A percentile compares a stretch with the other conserved stretches of the same genome.
phyloP scores from a whole-genome alignment of 2,888 invertebrate species.

The Phalera bucephala region DNA sequence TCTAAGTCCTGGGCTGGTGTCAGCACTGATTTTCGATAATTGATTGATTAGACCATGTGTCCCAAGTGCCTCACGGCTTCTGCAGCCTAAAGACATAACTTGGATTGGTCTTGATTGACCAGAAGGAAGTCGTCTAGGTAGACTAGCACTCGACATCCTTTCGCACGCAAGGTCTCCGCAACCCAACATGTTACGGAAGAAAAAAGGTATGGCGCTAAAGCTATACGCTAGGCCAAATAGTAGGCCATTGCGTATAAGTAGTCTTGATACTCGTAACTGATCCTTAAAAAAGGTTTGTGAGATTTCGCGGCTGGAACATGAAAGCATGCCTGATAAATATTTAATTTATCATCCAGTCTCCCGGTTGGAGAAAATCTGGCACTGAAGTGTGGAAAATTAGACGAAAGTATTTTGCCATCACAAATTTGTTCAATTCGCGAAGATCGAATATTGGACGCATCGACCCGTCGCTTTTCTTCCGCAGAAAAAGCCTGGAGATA shows the following conservation, averaged over 20 bases:
- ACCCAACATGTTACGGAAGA: conserved; percentile 1
- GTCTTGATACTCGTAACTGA: neutral
- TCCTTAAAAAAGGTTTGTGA: neutral
- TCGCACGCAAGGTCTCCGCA: neutral
- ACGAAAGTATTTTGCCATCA: neutral
- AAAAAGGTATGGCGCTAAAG: neutral
- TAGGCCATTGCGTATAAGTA: too few relatives aligned
- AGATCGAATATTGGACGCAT: conserved; percentile 4
- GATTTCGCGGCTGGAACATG: neutral
- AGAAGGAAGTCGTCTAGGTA: neutral
- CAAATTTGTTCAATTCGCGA: neutral
- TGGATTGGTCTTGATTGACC: neutral
- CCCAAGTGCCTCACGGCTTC: neutral
- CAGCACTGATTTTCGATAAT: too few relatives aligned
- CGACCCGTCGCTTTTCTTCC: conserved; percentile 4
- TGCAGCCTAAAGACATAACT: neutral
- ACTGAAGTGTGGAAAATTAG: conserved; percentile 1
- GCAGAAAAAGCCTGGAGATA: conserved; percentile 1
- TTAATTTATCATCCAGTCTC: conserved; percentile 3
- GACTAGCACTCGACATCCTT: neutral
- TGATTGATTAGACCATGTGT: too few relatives aligned
- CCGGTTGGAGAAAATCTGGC: conserved; percentile 3
- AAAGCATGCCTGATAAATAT: conserved; percentile 1
- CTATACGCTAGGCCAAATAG: neutral
- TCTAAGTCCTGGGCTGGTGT: too few relatives aligned